Base-by-base conservation (phyloP, 2,888 invertebrate species). In the Graphium colonna region DNA sequence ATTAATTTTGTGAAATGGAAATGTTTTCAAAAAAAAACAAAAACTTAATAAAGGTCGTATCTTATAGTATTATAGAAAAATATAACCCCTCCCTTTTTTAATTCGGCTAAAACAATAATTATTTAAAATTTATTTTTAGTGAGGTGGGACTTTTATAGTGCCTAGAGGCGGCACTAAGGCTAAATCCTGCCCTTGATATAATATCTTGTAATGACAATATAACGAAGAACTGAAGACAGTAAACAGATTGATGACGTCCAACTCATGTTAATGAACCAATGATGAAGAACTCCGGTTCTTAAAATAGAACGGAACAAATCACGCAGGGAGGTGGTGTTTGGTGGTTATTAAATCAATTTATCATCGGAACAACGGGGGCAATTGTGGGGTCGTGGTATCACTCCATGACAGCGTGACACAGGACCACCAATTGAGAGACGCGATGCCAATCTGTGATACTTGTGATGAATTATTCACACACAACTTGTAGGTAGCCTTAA, bases 291-390 rank as follows among this genome's bases (percentile, higher is more conserved):
- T 16, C 26, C 8, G 10, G 13, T n/a, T 12, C 38, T 10, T 16
- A n/a, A 43, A 43, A 38, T 43, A 43, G 38, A 43, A 17, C 28
- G 21, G 38, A 15, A 7, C 51, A 53, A 53, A 53, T 53, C 53
- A 53, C 53, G 53, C 53, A 44, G 48, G 28, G 44, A 49, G 39
- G 48, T 53, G 39, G 48, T 53, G 53, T 44, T 49, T 44, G 52
- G 43, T 33, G 28, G 39, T 53, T 17, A 53, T 49, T 53, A 49
- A 53, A 53, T 53, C 53, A 49, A 53, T 49, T 49, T 48, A 49
- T 18, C 44, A 42, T 39, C 26, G 53, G 28, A 21, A 43, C 43
- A 53, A 49, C 28, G 48, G 44, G 53, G 41, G 47, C 53, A 53
- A 53, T 53, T 53, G 53, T 49, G n/a, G 26, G 52, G 41, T 52